Base-by-base conservation (phyloP, 1,140 invertebrate species). In the Cherax quadricarinatus region DNA sequence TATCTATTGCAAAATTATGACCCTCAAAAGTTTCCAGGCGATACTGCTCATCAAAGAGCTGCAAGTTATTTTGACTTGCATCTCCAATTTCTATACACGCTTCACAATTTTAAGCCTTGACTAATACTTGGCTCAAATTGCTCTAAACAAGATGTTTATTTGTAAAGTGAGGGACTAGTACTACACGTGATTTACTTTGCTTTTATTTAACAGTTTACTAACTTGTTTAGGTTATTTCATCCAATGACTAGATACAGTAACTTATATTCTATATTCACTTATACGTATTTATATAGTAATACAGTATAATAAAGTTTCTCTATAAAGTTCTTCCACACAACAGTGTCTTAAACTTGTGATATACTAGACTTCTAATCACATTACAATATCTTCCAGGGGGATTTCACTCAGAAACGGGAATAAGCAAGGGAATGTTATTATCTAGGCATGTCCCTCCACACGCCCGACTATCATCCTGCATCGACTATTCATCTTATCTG, bases 281-380 rank as follows among this genome's bases (percentile, higher is more conserved):
- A 62, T 66, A 66, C 5, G 10, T 66, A 41, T 21, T 18, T 66
- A 5, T 66, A 66, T 66, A 18, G 5, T 21, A 66, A 66, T 66
- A 60, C 9, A 18, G 18, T 66, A 18, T 18, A 21, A 66, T 16
- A 12, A 60, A 14, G 30, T 84, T 41, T 62, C 82, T 30, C 16
- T 16, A 57, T 57, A 70, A 60, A 79, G 86, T 88, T 62, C 86
- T 88, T 57, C 86, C 86, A 88, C 79, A 87, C 51, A 88, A 80
- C 18, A 24, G 14, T 14, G 48, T 80, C 41, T 88, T 88, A 80
- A 41, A 88, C 14, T 4, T 57, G 41, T 88, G 86, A 24, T 83
- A 83, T 0, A 30, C 21, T 57, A 83, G 48, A 60, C 24, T 83
- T 83, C 21, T 57, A 53, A 60, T 16, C 24, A 75, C 70, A 75